Conservation (phyloP, 2,888 invertebrate genomes). For the Synergus itoensis region DNA sequence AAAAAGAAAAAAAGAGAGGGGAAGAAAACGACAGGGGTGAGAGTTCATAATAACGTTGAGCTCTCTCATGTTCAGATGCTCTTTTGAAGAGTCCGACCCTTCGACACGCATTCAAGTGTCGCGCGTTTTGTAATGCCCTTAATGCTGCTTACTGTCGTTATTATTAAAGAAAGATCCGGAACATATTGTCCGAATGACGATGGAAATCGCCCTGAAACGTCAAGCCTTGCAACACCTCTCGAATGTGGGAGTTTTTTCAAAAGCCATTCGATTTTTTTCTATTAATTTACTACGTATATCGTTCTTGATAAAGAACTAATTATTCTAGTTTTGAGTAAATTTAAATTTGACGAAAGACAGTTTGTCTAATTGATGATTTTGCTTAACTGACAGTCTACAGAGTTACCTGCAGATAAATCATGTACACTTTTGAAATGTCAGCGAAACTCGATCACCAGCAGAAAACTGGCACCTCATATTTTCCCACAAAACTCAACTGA, state of each 20-base stretch:
- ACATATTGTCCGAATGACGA: constrained; percentile 71
- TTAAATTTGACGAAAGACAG: neutral
- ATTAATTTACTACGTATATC: too few relatives aligned
- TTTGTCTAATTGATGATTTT: constrained; percentile 10
- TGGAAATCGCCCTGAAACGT: constrained; percentile 62
- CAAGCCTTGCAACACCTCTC: constrained; percentile 61
- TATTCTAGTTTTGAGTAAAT: neutral
- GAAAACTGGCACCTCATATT: constrained; percentile 65
- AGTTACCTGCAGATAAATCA: constrained; percentile 67
- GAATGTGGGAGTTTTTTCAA: constrained; percentile 52
- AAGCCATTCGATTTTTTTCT: neutral
- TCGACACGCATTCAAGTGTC: constrained; percentile 75
- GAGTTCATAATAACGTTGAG: constrained; percentile 72
- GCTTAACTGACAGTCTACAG: constrained; percentile 42
- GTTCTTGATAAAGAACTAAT: neutral
- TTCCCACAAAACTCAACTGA: constrained; percentile 77
- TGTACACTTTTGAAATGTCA: constrained; percentile 61
- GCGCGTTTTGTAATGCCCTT: constrained; percentile 73
- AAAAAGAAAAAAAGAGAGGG: constrained; percentile 40
- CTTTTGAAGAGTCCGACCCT: constrained; percentile 72
- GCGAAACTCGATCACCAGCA: constrained; percentile 69
- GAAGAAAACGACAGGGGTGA: constrained; percentile 52
- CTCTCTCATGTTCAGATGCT: constrained; percentile 69
- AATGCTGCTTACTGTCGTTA: constrained; percentile 72
- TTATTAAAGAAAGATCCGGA: constrained; percentile 72